A percentile compares a stretch with the other conserved stretches of the same genome.
Conservation (phyloP, 2,888 invertebrate species). For the Cheilosia pagana region DNA sequence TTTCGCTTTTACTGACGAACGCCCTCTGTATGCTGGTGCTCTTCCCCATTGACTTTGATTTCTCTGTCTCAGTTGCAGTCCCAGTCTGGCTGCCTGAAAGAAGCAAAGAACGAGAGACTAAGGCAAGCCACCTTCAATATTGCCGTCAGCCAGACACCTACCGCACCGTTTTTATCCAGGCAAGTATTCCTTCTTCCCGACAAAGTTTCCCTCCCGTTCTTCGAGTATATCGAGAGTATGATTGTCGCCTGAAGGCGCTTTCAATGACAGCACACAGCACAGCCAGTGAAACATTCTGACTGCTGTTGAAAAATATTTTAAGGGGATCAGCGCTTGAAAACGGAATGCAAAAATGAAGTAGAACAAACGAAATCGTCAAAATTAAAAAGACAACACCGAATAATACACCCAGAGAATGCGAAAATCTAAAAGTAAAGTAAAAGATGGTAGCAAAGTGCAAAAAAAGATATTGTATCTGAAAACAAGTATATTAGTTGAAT, state of each 20-base stretch:
- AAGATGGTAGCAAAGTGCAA: constrained; percentile 7
- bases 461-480: constrained; percentile 3
- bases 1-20: constrained; percentile 19
- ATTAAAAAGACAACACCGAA: constrained; percentile 3
- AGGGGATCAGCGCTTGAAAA: constrained; percentile 27
- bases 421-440: constrained; percentile 2
- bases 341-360: constrained; percentile 30
- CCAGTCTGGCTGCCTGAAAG: constrained; percentile 14
- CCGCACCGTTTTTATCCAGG: constrained; percentile 41
- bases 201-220: not conserved
- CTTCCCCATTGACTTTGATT: constrained; percentile 47
- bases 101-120: constrained; percentile 4
- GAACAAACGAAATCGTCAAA: constrained; percentile 4
- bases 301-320: constrained; percentile 30
- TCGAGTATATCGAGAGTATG: constrained; percentile 46
- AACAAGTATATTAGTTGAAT: constrained; percentile 8
- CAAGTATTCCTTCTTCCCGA: constrained; percentile 14
- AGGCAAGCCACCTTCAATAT: constrained; percentile 54
- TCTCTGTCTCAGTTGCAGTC: constrained; percentile 12
- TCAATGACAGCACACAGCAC: constrained; percentile 51
- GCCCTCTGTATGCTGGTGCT: constrained; percentile 13
- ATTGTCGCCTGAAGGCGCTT: constrained; percentile 65
- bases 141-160: constrained; percentile 39
- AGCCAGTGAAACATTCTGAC: constrained; percentile 42
- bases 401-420: constrained; percentile 20